Evolutionary conservation across 2,113 vertebrate genomes (phyloP).

Genomic region (Telmatochromis sp.): DNA sequence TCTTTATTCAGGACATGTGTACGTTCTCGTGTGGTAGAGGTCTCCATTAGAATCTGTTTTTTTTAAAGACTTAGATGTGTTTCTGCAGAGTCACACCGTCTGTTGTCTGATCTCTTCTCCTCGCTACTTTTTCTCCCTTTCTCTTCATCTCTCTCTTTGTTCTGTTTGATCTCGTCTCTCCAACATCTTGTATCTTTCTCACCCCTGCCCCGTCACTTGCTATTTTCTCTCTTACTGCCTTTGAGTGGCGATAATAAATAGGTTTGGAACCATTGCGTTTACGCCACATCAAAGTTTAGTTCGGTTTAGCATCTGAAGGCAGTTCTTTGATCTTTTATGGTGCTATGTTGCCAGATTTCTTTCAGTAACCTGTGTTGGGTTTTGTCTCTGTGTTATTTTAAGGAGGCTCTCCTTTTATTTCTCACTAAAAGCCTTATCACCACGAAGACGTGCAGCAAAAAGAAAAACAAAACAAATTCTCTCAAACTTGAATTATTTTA

Average conservation of each 20-base stretch:
- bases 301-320: neutral
- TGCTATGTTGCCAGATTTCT: neutral
- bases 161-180: constrained; percentile 36
- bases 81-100: constrained; percentile 12
- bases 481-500: neutral
- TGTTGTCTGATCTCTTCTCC: constrained; percentile 33
- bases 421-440: neutral
- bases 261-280: neutral
- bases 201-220: neutral
- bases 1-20: neutral
- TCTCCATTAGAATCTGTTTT: neutral
- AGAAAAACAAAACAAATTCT: neutral
- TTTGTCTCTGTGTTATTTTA: neutral
- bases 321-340: neutral
- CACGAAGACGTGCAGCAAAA: neutral
- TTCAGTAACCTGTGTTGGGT: neutral
- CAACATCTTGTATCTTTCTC: constrained; percentile 2
- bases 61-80: neutral
- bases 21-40: neutral
- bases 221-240: neutral
- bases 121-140: neutral
- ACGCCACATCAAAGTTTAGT: neutral
- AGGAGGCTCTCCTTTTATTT: neutral
- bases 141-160: constrained; percentile 1
- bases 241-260: neutral